A percentile compares a stretch with the other conserved stretches of the same genome.
Evolutionary conservation across 2,797 vertebrate species (phyloP).

Genomic region (Holocentrus rufus): DNA sequence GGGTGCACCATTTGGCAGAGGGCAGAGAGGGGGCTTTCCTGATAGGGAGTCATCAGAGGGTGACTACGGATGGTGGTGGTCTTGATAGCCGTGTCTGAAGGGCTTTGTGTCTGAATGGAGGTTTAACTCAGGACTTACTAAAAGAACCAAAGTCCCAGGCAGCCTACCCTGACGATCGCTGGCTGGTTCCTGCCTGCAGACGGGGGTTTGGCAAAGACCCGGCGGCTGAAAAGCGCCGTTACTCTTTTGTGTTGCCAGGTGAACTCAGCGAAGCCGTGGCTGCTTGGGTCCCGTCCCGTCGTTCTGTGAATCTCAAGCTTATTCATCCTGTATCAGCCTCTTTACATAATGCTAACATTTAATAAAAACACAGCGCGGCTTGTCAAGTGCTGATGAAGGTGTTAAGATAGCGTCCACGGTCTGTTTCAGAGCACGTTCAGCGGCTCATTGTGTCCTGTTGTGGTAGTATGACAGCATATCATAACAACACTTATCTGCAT

Average conservation of each 20-base stretch:
- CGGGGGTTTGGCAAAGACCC: background rate
- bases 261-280: background rate
- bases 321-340: background rate
- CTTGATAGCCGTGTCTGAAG: constrained; percentile 24
- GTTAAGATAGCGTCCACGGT: background rate
- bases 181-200: background rate
- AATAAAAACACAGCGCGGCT: background rate
- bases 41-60: constrained; percentile 30
- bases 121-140: constrained; percentile 26
- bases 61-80: constrained; percentile 28
- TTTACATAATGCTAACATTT: background rate
- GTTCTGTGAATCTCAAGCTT: too few species aligned
- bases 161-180: constrained; percentile 1
- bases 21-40: constrained; percentile 28
- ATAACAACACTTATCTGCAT: constrained; percentile 21
- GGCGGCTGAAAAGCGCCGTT: background rate
- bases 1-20: constrained; percentile 45
- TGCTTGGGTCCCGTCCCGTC: background rate
- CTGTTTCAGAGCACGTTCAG: constrained; percentile 1
- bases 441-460: background rate
- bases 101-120: constrained; percentile 29
- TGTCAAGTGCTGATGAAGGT: background rate
- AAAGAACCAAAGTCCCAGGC: constrained; percentile 13
- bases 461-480: constrained; percentile 10
- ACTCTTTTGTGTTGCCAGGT: constrained; percentile 8